Evolutionary conservation across 2,113 vertebrate genomes (phyloP).

Genomic region (Rhinichthys klamathensis): DNA sequence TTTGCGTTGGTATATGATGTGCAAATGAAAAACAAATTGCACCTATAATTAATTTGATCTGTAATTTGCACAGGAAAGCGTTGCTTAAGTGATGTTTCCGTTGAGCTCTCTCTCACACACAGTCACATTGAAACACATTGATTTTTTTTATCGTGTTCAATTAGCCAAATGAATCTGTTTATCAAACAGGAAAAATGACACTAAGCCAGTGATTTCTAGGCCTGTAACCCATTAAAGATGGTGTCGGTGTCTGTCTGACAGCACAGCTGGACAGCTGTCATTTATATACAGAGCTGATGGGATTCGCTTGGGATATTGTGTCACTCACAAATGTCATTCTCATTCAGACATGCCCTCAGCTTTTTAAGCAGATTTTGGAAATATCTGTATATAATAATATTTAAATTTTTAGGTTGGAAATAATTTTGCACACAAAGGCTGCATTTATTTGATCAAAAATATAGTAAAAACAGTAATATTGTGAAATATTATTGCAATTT

Average conservation of each 20-base stretch:
- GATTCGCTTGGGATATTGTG: background rate
- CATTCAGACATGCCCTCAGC: background rate
- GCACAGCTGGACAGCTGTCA: background rate
- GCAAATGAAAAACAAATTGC: background rate
- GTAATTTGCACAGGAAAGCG: background rate
- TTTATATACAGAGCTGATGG: background rate
- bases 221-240: background rate
- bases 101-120: background rate
- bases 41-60: background rate
- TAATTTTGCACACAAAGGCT: background rate
- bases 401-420: no score
- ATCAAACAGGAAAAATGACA: constrained; percentile 12
- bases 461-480: background rate
- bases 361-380: background rate
- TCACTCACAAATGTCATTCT: background rate
- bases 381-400: background rate
- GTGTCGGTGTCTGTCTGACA: background rate
- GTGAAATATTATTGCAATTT: background rate
- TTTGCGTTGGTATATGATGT: background rate
- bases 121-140: background rate
- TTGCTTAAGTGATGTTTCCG: background rate
- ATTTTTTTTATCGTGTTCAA: background rate
- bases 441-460: background rate
- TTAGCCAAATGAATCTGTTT: constrained; percentile 3
- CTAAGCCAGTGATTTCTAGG: background rate